Conservation (phyloP, 2,888 invertebrate species). For the Microdon myrmicae region DNA sequence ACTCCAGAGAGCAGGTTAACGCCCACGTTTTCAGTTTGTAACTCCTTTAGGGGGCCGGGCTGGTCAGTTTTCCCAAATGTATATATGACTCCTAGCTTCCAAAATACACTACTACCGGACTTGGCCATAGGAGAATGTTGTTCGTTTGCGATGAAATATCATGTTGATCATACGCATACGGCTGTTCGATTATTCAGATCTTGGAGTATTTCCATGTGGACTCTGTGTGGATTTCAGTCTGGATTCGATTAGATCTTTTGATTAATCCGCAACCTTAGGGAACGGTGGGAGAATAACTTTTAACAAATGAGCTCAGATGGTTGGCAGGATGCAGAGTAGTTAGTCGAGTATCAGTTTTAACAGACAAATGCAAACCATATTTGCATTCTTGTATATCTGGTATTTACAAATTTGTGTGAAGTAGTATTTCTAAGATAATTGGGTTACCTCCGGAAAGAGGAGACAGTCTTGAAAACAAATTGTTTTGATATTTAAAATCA, state of each 20-base stretch:
- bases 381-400: no score
- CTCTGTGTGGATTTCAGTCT: conserved; percentile 14
- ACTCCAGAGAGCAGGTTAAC: conserved; percentile 67
- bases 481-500: no score
- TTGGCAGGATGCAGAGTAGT: no score
- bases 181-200: conserved; percentile 3
- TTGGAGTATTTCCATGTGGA: conserved; percentile 1
- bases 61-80: background rate
- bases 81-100: conserved; percentile 13
- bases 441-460: no score
- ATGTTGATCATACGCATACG: conserved; percentile 40
- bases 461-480: no score
- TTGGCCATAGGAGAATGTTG: conserved; percentile 8
- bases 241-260: conserved; percentile 27
- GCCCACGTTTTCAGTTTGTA: conserved; percentile 58
- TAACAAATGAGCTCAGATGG: conserved; percentile 36
- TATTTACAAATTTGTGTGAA: no score
- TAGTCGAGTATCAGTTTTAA: no score
- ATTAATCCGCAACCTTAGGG: conserved; percentile 44
- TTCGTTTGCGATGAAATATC: background rate
- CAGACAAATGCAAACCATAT: no score
- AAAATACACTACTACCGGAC: conserved; percentile 49
- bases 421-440: no score
- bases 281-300: conserved; percentile 45
- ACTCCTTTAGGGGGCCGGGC: background rate